These are phyloP conservation scores for Lepetodrilus schrolli DNA, from an alignment of 2,888 invertebrate genomes.

Conservation along the genomic window DNA sequence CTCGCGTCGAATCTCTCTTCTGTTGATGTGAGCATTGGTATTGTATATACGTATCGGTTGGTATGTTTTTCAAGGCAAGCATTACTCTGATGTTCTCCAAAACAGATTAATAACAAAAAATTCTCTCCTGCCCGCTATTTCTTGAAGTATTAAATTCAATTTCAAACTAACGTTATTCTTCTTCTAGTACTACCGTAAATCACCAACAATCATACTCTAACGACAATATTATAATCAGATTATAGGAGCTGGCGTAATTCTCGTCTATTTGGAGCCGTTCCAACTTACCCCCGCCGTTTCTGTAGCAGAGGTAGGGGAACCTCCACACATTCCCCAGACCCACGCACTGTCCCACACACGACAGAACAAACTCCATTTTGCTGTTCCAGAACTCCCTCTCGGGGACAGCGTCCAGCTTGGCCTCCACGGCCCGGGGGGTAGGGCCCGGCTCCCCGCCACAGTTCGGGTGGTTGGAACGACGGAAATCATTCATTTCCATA, in stretches of 20 bases:
- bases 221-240: neutral
- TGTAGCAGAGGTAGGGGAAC: conserved; percentile 61
- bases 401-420: conserved; percentile 22
- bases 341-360: conserved; percentile 60
- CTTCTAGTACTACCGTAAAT: neutral
- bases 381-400: conserved; percentile 53
- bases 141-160: too few species aligned
- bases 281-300: conserved; percentile 58
- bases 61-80: too few species aligned
- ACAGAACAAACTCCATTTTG: conserved; percentile 58
- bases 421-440: conserved; percentile 28
- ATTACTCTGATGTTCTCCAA: too few species aligned
- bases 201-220: neutral
- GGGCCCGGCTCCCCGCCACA: conserved; percentile 6
- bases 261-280: too few species aligned
- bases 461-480: neutral
- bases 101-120: too few species aligned
- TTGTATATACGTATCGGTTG: too few species aligned
- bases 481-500: conserved; percentile 33
- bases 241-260: neutral
- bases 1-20: too few species aligned
- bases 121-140: too few species aligned
- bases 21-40: too few species aligned
- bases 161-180: too few species aligned
- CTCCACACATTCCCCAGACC: conserved; percentile 59